A percentile compares a stretch with the other conserved stretches of the same genome.
These are phyloP conservation scores for Tokudaia tokunoshimensis DNA, from an alignment of 2,797 vertebrate genomes.

Conservation along the genomic window DNA sequence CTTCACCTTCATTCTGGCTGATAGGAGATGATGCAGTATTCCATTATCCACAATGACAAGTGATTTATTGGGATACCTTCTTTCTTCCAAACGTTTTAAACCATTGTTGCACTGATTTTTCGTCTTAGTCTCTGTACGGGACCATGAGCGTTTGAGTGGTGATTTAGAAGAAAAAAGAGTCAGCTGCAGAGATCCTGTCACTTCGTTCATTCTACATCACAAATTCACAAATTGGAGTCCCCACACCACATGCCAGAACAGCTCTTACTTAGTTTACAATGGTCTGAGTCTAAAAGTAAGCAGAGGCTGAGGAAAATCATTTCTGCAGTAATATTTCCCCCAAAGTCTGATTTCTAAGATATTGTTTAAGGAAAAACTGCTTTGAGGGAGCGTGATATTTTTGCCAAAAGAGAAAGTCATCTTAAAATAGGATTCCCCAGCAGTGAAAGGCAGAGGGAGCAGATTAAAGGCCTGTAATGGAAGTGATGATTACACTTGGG, in stretches of 20 bases:
- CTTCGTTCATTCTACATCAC: background rate
- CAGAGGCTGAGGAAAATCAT: background rate
- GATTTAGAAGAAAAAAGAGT: conserved; percentile 60
- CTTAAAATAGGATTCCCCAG: conserved; percentile 31
- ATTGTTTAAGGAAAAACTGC: conserved; percentile 13
- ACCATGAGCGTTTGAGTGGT: conserved; percentile 39
- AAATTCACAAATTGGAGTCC: background rate
- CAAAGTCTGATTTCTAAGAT: conserved; percentile 52
- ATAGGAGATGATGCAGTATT: conserved; percentile 87
- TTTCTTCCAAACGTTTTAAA: conserved; percentile 82
- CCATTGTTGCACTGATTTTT: conserved; percentile 80
- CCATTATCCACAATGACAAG: conserved; percentile 84
- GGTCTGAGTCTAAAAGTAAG: conserved; percentile 39
- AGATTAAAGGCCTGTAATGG: background rate
- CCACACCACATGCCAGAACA: background rate
- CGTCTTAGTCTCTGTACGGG: conserved; percentile 71
- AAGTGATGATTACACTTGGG: rapidly evolving
- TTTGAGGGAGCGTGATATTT: background rate
- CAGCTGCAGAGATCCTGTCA: conserved; percentile 37
- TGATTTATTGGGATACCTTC: conserved; percentile 86
- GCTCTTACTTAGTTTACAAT: conserved; percentile 49
- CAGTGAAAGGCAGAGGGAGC: background rate
- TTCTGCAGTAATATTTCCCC: background rate
- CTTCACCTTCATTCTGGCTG: conserved; percentile 80
- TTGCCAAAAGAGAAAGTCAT: conserved; percentile 60